Evolutionary conservation across 2,888 invertebrate genomes (phyloP), one percentile per base, ranked within the genome.

Genomic region (Megastigmus dorsalis): DNA sequence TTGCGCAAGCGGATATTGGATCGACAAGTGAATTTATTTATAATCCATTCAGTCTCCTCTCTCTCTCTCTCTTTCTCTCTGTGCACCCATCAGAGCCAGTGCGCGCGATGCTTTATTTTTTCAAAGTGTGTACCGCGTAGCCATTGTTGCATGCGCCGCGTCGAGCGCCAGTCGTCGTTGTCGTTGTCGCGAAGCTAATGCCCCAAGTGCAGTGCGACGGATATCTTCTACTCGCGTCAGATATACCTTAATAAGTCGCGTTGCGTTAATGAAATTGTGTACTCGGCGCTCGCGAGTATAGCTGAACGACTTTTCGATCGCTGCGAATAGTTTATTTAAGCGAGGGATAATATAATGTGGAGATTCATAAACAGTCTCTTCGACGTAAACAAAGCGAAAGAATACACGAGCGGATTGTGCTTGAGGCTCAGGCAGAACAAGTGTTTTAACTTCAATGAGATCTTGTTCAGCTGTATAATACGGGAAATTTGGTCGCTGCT

Each of bases 21-120:
- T 66, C 30, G 20, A 28, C 52, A 20, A 9, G 52, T 28, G n/a
- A n/a, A 60, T 52, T 69, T 69, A 69, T 69, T 69, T 60, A 69
- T 43, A 69, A 60, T 52, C 41, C 30, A 60, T 20, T 50, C 15
- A 10, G n/a, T n/a, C n/a, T n/a, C n/a, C n/a, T n/a, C n/a, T n/a
- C n/a, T n/a, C n/a, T n/a, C n/a, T n/a, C n/a, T n/a, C n/a, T n/a
- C n/a, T n/a, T n/a, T n/a, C n/a, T n/a, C n/a, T n/a, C 3, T 23
- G 15, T 30, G 15, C 18, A 30, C 38, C n/a, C n/a, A n/a, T n/a
- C n/a, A 30, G 26, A 59, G 15, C 28, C 52, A 6, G 20, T 69
- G 1, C n/a, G n/a, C n/a, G n/a, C n/a, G n/a, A n/a, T n/a, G n/a
- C n/a, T n/a, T n/a, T n/a, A n/a, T 18, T 50, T 52, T 41, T 9